These are phyloP conservation scores for Plotosus lineatus DNA, from an alignment of 2,113 vertebrate genomes.

Conservation along the genomic window DNA sequence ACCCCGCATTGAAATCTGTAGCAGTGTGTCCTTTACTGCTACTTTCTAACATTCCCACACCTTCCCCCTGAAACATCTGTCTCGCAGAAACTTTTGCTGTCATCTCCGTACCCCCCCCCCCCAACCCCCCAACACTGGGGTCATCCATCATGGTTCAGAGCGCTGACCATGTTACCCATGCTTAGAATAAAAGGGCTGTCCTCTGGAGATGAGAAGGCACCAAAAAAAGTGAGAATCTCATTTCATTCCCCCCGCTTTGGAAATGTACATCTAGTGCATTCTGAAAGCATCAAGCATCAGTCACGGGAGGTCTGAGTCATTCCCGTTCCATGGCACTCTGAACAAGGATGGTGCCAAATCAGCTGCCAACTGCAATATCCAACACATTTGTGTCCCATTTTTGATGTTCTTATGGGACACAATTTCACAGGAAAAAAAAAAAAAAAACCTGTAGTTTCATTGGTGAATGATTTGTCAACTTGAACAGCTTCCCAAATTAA, in stretches of 20 bases:
- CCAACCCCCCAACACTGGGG: too few species aligned
- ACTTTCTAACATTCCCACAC: neutral
- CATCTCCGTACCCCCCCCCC: too few species aligned
- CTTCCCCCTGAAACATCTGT: neutral
- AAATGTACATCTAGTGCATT: conserved; percentile 22
- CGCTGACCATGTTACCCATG: neutral
- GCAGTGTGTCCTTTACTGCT: neutral
- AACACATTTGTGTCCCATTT: conserved; percentile 8
- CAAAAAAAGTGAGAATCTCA: conserved; percentile 45
- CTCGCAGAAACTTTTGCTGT: neutral
- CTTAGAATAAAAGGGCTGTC: conserved; percentile 31
- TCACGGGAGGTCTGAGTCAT: neutral
- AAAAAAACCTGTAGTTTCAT: neutral
- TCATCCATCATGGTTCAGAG: conserved; percentile 42
- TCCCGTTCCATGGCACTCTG: neutral
- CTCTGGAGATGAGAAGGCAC: conserved; percentile 19
- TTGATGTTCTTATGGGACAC: conserved; percentile 1
- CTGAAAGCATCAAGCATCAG: conserved; percentile 25
- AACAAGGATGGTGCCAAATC: conserved; percentile 12
- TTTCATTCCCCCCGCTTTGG: conserved; percentile 20
- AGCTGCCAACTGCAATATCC: conserved; percentile 40
- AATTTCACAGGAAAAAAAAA: conserved; percentile 25
- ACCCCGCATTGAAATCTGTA: neutral
- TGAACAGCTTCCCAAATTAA: neutral
- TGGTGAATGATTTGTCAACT: neutral